phyloP scores from a whole-genome alignment of 2,113 vertebrate genomes.

The Pangasianodon gigas region DNA sequence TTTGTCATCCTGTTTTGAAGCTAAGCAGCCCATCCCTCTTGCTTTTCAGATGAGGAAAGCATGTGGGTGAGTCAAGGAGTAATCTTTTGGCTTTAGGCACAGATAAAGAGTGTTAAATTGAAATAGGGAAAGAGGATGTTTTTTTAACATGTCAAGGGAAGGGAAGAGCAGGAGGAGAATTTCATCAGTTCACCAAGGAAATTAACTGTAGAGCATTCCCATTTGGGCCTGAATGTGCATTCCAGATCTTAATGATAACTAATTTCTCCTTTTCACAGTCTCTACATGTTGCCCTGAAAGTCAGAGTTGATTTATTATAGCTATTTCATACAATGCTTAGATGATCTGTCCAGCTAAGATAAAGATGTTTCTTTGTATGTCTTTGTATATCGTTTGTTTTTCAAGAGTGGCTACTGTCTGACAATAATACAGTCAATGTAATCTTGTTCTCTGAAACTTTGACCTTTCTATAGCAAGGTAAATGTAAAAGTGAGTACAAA shows the following conservation, averaged over 20 bases:
- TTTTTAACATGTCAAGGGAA: constrained; percentile 20
- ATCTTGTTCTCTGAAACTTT: background rate
- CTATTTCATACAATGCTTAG: constrained; percentile 12
- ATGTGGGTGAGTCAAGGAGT: constrained; percentile 37
- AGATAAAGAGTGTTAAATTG: constrained; percentile 36
- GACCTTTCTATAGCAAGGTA: background rate
- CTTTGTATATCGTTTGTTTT: background rate
- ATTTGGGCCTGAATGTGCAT: background rate
- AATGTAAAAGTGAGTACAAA: background rate
- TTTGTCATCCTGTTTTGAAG: constrained; percentile 51
- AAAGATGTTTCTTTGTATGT: background rate
- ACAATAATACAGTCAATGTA: background rate
- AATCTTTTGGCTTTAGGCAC: constrained; percentile 43
- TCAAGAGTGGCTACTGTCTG: background rate
- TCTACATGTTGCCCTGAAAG: background rate
- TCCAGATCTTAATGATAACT: constrained; percentile 1
- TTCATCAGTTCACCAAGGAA: constrained; percentile 16
- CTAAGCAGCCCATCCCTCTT: constrained; percentile 45
- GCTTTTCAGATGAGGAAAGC: constrained; percentile 43
- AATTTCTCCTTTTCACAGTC: background rate
- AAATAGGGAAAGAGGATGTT: background rate
- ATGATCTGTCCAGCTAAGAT: background rate
- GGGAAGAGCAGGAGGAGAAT: background rate
- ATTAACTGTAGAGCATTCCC: constrained; percentile 4
- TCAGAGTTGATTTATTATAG: constrained; percentile 2